Conservation (phyloP, 2,797 vertebrate species). For the Ciconia nigra region DNA sequence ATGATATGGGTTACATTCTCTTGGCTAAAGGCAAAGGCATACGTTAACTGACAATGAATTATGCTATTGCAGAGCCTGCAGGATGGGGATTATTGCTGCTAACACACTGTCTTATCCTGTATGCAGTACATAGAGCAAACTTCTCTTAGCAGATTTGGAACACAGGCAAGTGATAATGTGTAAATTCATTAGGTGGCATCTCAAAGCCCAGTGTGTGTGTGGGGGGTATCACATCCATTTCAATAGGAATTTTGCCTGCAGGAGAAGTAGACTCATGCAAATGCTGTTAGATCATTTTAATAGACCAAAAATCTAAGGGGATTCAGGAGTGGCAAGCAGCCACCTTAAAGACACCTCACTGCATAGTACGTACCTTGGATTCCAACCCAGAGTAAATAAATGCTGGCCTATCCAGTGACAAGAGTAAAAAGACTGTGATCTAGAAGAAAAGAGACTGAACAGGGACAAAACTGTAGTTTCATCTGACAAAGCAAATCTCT, state of each 20-base stretch:
- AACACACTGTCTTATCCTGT: background rate
- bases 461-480: background rate
- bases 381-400: background rate
- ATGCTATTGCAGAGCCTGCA: background rate
- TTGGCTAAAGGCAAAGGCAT: background rate
- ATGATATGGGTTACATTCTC: background rate
- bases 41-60: background rate
- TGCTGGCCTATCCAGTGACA: background rate
- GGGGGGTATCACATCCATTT: background rate
- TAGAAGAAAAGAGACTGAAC: background rate
- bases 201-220: background rate
- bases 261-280: background rate
- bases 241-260: background rate
- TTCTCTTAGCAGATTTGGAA: background rate
- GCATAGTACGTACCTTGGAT: background rate
- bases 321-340: background rate
- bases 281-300: background rate
- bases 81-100: background rate
- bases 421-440: background rate
- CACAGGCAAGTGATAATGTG: background rate
- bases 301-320: background rate
- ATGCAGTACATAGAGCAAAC: background rate
- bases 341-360: background rate
- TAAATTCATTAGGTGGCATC: background rate
- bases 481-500: slow-evolving; percentile 1